phyloP scores from a whole-genome alignment of 37 sponge, comb jelly and placozoan genomes.

The Halisarca cf. caerulea region DNA sequence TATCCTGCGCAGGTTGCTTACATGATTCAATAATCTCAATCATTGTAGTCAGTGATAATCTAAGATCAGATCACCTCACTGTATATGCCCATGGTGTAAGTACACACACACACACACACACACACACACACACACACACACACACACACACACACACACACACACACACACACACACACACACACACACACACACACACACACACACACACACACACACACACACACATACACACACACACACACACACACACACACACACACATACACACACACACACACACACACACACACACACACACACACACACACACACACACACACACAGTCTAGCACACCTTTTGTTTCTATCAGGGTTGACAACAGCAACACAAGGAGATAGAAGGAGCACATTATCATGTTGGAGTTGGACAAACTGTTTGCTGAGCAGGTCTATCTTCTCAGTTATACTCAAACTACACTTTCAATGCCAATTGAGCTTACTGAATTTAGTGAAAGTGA shows the following conservation, averaged over 20 bases:
- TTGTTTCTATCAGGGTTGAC: too few relatives aligned
- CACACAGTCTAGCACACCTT: too few relatives aligned
- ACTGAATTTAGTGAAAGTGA: too few relatives aligned
- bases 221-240: slow-evolving; percentile 16
- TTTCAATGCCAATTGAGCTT: too few relatives aligned
- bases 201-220: slow-evolving; percentile 10
- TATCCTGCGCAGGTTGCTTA: too few relatives aligned
- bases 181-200: neutral
- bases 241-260: slow-evolving; percentile 16
- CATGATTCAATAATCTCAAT: too few relatives aligned
- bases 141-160: neutral
- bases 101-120: slow-evolving; percentile 38
- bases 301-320: slow-evolving; percentile 2
- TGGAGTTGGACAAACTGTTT: too few relatives aligned
- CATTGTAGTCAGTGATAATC: too few relatives aligned
- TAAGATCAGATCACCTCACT: neutral
- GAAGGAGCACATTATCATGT: too few relatives aligned
- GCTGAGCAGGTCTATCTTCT: too few relatives aligned
- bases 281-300: slow-evolving; percentile 14
- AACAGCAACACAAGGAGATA: too few relatives aligned
- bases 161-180: neutral
- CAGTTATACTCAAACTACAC: too few relatives aligned
- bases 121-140: slow-evolving; percentile 22
- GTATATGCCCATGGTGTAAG: slow-evolving; percentile 3
- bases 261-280: slow-evolving; percentile 21